Percentiles rank a stretch among this genome's conserved stretches.
phyloP scores from a whole-genome alignment of 2,113 vertebrate species.

The Cynoglossus semilaevis region DNA sequence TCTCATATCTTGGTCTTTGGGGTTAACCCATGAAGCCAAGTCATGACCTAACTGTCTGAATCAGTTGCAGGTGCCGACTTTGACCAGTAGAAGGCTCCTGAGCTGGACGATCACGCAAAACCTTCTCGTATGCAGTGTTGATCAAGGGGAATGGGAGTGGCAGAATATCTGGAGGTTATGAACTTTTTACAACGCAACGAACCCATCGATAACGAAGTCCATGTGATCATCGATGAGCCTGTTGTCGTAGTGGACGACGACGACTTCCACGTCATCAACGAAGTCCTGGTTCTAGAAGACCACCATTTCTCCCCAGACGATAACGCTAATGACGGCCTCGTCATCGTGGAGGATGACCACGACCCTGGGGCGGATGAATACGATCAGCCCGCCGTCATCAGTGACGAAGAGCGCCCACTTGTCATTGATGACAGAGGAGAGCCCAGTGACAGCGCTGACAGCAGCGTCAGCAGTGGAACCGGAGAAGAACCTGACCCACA shows the following conservation, averaged over 20 bases:
- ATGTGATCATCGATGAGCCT: neutral
- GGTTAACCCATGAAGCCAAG: too few relatives aligned
- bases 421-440: neutral
- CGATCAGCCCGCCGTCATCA: neutral
- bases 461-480: neutral
- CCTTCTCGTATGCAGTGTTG: neutral
- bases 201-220: neutral
- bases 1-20: too few relatives aligned
- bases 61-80: too few relatives aligned
- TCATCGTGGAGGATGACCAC: neutral
- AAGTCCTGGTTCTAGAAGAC: too few relatives aligned
- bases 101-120: too few relatives aligned
- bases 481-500: neutral
- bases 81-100: too few relatives aligned
- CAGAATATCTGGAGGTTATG: neutral
- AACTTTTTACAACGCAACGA: neutral
- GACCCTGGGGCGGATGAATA: neutral
- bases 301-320: neutral
- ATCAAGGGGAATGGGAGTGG: neutral
- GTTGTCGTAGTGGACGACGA: too few relatives aligned
- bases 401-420: neutral
- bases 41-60: too few relatives aligned
- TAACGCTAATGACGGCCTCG: neutral
- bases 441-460: neutral
- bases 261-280: too few relatives aligned